Conservation (phyloP, 2,888 invertebrate species). For the Caenorhabditis wallacei region DNA sequence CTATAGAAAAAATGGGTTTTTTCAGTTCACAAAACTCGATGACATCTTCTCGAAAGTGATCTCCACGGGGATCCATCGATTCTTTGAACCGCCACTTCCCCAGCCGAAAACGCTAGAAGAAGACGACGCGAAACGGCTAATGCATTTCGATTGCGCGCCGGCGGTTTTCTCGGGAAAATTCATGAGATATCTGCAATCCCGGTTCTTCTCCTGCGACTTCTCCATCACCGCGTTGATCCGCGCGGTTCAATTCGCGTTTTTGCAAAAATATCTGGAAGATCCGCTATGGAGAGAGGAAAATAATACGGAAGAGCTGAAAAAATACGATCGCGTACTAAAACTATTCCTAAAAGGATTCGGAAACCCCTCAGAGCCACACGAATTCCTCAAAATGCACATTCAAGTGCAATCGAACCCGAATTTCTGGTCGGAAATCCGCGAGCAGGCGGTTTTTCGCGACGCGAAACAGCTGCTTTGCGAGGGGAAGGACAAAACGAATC, state of each 20-base stretch:
- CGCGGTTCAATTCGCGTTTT: slow-evolving; percentile 49
- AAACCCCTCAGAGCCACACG: not conserved
- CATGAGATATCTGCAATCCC: slow-evolving; percentile 20
- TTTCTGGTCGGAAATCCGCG: slow-evolving; percentile 38
- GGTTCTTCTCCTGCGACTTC: slow-evolving; percentile 55
- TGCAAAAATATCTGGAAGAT: slow-evolving; percentile 54
- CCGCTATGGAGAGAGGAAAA: slow-evolving; percentile 43
- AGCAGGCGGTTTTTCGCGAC: slow-evolving; percentile 14
- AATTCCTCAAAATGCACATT: slow-evolving; percentile 30
- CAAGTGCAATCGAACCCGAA: slow-evolving; percentile 49
- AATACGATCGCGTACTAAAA: slow-evolving; percentile 31
- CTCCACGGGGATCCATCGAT: slow-evolving; percentile 22
- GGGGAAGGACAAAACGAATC: not conserved
- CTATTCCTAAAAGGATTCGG: slow-evolving; percentile 26
- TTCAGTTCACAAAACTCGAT: slow-evolving; percentile 51
- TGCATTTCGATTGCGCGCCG: slow-evolving; percentile 24
- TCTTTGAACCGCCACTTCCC: slow-evolving; percentile 27
- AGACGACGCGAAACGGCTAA: slow-evolving; percentile 31
- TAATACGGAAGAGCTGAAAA: slow-evolving; percentile 9
- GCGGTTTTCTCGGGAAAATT: slow-evolving; percentile 49
- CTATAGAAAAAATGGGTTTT: no score
- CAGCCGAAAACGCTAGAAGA: slow-evolving; percentile 30
- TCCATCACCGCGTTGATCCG: slow-evolving; percentile 39
- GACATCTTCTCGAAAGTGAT: slow-evolving; percentile 49
- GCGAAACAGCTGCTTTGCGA: slow-evolving; percentile 17